These are phyloP conservation scores for Helarctos malayanus DNA, from an alignment of 2,797 vertebrate species.

Conservation along the genomic window DNA sequence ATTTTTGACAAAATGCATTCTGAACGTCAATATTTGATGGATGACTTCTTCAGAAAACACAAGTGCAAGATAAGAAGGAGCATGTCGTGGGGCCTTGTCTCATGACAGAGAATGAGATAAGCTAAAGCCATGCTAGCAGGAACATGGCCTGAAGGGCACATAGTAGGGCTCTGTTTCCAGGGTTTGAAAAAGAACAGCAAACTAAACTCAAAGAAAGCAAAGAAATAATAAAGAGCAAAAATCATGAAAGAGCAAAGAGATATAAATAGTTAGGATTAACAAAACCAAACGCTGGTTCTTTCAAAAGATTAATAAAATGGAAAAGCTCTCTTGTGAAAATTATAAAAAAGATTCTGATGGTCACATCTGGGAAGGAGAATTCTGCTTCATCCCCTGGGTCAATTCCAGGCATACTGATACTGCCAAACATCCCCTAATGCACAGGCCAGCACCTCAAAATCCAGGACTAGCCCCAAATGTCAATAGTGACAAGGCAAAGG, in stretches of 20 bases:
- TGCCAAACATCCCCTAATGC: fast-evolving
- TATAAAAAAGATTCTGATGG: neutral
- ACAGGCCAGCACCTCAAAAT: too few species aligned
- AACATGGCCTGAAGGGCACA: too few species aligned
- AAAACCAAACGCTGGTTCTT: neutral
- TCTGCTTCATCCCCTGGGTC: neutral
- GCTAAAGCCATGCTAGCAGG: neutral
- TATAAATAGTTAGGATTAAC: neutral
- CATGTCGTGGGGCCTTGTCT: neutral
- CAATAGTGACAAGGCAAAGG: fast-evolving
- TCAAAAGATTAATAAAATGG: neutral
- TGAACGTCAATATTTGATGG: neutral
- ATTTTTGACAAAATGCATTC: neutral
- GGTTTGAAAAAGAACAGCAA: neutral
- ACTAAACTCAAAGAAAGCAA: neutral
- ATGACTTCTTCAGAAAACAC: neutral
- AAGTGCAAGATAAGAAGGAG: neutral
- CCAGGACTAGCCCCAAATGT: neutral
- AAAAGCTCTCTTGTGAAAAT: neutral
- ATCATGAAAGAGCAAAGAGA: neutral
- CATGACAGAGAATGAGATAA: neutral
- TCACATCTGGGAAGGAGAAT: neutral
- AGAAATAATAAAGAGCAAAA: neutral
- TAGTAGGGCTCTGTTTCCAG: neutral
- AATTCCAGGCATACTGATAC: fast-evolving